Conservation (phyloP, 1,140 invertebrate species). For the Bombus impatiens region DNA sequence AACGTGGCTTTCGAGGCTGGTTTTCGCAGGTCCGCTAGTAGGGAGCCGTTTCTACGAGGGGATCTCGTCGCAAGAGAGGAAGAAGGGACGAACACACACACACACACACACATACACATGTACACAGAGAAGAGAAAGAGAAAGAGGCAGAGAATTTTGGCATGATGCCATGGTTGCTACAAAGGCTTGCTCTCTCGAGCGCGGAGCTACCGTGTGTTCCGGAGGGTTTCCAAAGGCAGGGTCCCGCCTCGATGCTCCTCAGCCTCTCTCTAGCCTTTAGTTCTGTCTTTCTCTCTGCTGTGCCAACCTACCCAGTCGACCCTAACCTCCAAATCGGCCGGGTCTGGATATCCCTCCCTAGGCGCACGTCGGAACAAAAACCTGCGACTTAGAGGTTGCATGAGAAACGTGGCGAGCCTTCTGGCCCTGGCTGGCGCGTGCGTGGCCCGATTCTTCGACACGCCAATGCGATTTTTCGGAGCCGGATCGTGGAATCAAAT, state of each 20-base stretch:
- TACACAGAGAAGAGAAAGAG: too few species aligned
- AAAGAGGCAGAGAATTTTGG: slow-evolving; percentile 70
- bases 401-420: not conserved
- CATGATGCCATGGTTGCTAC: slow-evolving; percentile 70
- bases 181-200: slow-evolving; percentile 60
- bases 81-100: not conserved
- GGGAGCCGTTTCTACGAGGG: slow-evolving; percentile 4
- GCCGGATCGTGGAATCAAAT: not conserved
- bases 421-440: slow-evolving; percentile 31
- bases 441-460: slow-evolving; percentile 12
- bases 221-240: slow-evolving; percentile 21
- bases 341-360: slow-evolving; percentile 22
- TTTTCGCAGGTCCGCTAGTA: slow-evolving; percentile 77
- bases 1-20: slow-evolving; percentile 68
- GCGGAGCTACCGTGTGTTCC: slow-evolving; percentile 31
- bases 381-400: not conserved
- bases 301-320: slow-evolving; percentile 11
- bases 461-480: slow-evolving; percentile 38
- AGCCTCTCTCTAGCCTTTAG: slow-evolving; percentile 33
- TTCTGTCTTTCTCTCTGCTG: not conserved
- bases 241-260: slow-evolving; percentile 55
- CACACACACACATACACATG: too few species aligned
- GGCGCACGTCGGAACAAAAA: slow-evolving; percentile 7
- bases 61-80: not conserved
- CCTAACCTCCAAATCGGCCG: slow-evolving; percentile 59